Percentiles rank a stretch among this genome's conserved stretches.
phyloP scores from a whole-genome alignment of 2,797 vertebrate genomes.

The Galagoides demidoff region DNA sequence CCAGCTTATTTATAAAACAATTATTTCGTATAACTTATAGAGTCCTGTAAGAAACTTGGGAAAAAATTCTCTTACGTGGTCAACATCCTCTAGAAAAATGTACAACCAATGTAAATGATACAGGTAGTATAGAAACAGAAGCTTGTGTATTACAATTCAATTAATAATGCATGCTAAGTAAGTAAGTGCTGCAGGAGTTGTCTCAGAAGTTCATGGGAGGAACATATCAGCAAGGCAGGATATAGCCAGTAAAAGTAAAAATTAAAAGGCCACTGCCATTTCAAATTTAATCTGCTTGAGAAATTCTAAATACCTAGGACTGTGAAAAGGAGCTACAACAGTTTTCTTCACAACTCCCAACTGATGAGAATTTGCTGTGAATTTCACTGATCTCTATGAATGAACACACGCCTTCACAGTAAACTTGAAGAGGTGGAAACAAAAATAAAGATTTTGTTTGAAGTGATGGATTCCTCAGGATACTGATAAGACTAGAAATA shows the following conservation, averaged over 20 bases:
- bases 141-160: neutral
- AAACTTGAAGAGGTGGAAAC: neutral
- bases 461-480: neutral
- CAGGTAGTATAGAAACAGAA: neutral
- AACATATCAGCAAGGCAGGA: neutral
- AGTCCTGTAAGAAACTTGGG: neutral
- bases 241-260: neutral
- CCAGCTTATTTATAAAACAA: neutral
- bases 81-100: neutral
- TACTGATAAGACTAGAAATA: neutral
- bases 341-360: neutral
- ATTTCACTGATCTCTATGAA: neutral
- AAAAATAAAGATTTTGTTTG: neutral
- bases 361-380: neutral
- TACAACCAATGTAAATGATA: constrained; percentile 6
- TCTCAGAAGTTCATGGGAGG: neutral
- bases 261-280: constrained; percentile 23
- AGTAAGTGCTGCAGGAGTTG: neutral
- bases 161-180: neutral
- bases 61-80: neutral
- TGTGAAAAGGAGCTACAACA: neutral
- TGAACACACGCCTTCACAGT: neutral
- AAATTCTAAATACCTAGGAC: constrained; percentile 39
- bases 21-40: constrained; percentile 4
- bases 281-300: neutral